Conservation (phyloP, 2,113 vertebrate species). For the Junco hyemalis region DNA sequence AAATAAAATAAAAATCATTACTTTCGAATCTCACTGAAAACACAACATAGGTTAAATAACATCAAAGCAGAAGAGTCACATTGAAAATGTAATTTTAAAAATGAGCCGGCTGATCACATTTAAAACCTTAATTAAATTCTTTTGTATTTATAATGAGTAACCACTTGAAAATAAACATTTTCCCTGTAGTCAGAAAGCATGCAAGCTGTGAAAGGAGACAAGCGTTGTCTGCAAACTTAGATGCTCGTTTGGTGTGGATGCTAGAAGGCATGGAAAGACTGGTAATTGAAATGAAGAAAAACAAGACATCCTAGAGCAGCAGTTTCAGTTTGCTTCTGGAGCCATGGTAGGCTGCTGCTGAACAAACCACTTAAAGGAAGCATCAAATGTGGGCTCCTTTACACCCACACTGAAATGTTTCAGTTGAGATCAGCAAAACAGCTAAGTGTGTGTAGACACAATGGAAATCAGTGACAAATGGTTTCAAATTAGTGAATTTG, state of each 20-base stretch:
- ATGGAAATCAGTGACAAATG: not conserved
- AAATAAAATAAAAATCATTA: not conserved
- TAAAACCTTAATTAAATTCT: not conserved
- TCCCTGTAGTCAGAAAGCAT: not conserved
- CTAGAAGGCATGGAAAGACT: not conserved
- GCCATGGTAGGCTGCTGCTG: not conserved
- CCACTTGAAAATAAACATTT: not conserved
- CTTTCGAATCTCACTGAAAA: not conserved
- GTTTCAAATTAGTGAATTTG: not conserved
- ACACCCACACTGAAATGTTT: not conserved
- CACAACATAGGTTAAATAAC: not conserved
- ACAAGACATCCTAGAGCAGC: not conserved
- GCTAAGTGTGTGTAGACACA: rapidly evolving
- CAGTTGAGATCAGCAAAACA: not conserved
- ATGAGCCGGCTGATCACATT: rapidly evolving
- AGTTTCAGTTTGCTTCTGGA: not conserved
- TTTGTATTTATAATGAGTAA: not conserved
- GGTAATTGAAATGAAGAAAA: not conserved
- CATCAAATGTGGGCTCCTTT: not conserved
- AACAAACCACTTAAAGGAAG: not conserved
- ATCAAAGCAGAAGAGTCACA: not conserved
- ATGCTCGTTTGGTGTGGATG: rapidly evolving
- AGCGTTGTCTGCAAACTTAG: not conserved
- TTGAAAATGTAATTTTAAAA: not conserved
- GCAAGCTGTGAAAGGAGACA: not conserved